Evolutionary conservation across 1,140 invertebrate species (phyloP).

Genomic region (Aphelinus atriplicis): DNA sequence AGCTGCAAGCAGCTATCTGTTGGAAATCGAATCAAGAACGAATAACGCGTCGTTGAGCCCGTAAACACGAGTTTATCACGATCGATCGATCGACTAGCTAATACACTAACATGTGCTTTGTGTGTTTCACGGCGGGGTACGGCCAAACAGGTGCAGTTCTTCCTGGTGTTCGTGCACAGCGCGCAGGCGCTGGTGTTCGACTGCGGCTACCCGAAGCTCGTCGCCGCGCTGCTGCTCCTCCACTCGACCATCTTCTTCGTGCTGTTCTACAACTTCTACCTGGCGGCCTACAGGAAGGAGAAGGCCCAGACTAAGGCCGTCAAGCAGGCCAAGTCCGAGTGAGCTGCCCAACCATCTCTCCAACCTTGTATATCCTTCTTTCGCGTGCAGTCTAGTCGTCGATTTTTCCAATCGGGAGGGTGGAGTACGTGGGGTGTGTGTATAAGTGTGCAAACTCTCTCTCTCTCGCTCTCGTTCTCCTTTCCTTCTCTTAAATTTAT

Average conservation of each 20-base stretch:
- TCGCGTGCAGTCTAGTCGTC: constrained; percentile 40
- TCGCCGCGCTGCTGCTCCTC: constrained; percentile 80
- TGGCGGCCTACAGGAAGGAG: constrained; percentile 75
- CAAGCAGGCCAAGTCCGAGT: constrained; percentile 64
- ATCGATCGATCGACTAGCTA: too few relatives aligned
- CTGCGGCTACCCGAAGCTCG: constrained; percentile 80
- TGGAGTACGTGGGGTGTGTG: neutral
- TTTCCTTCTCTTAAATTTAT: too few relatives aligned
- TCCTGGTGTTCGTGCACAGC: constrained; percentile 79
- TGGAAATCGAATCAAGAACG: too few relatives aligned
- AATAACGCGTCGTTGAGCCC: too few relatives aligned
- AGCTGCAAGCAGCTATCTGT: too few relatives aligned
- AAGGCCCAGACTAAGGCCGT: constrained; percentile 28
- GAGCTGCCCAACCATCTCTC: constrained; percentile 15
- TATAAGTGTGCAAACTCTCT: constrained; percentile 20
- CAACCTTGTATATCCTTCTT: constrained; percentile 20
- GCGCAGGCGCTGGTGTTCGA: constrained; percentile 77
- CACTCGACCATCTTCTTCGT: constrained; percentile 92
- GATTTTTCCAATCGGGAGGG: constrained; percentile 24
- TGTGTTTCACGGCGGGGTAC: neutral
- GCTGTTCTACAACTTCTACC: constrained; percentile 92
- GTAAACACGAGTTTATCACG: too few relatives aligned
- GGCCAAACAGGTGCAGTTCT: constrained; percentile 77
- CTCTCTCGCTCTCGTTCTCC: neutral
- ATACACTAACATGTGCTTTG: neutral